A percentile compares a stretch with the other conserved stretches of the same genome.
These are phyloP conservation scores for Coleophora deauratella DNA, from an alignment of 2,888 invertebrate genomes.

Conservation along the genomic window DNA sequence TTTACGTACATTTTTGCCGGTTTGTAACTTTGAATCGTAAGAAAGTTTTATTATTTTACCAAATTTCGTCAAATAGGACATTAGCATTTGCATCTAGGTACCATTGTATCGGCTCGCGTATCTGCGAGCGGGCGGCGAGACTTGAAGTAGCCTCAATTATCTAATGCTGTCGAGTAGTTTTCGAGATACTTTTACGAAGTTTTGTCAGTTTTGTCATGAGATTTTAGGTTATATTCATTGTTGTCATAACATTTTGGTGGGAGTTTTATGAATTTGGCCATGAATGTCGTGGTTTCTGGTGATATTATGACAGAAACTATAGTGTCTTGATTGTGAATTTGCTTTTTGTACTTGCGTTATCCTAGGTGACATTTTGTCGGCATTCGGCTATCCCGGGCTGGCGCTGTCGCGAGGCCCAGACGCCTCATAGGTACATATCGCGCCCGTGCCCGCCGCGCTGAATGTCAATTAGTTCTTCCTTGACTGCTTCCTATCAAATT, in stretches of 20 bases:
- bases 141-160: slow-evolving; percentile 41
- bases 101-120: slow-evolving; percentile 70
- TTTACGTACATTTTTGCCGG: no score
- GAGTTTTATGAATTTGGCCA: slow-evolving; percentile 20
- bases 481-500: slow-evolving; percentile 53
- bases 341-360: not conserved
- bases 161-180: slow-evolving; percentile 32
- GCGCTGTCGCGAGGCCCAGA: slow-evolving; percentile 27
- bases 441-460: slow-evolving; percentile 45
- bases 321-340: no score
- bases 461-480: slow-evolving; percentile 68
- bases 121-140: slow-evolving; percentile 56
- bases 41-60: slow-evolving; percentile 57
- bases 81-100: slow-evolving; percentile 73
- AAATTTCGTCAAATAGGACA: slow-evolving; percentile 72
- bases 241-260: slow-evolving; percentile 57
- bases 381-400: slow-evolving; percentile 19
- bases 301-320: not conserved
- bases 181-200: slow-evolving; percentile 36
- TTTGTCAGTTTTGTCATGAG: slow-evolving; percentile 53
- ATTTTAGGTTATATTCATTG: slow-evolving; percentile 72
- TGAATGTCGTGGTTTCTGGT: slow-evolving; percentile 3
- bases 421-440: slow-evolving; percentile 25
- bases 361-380: slow-evolving; percentile 2
- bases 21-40: slow-evolving; percentile 25